Evolutionary conservation across 2,888 invertebrate species (phyloP).

Genomic region (Erebia epiphron): DNA sequence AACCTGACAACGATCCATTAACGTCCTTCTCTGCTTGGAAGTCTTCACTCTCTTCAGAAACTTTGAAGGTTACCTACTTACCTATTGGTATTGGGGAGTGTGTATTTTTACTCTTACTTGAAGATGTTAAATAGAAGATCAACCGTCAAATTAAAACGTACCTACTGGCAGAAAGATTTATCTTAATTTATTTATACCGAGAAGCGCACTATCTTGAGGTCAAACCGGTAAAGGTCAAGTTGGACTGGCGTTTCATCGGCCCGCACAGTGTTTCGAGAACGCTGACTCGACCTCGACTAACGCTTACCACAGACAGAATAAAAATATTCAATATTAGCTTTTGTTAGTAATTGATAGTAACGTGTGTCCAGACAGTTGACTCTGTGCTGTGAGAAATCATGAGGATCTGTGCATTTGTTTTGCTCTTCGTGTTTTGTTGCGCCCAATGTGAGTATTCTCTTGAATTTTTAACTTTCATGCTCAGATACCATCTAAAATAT

Average conservation of each 20-base stretch:
- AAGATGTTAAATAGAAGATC: conserved; percentile 8
- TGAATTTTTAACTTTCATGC: conserved; percentile 39
- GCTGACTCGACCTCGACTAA: conserved; percentile 39
- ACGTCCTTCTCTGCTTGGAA: too few relatives aligned
- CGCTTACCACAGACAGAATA: conserved; percentile 21
- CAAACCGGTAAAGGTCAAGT: conserved; percentile 59
- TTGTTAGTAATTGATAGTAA: conserved; percentile 5
- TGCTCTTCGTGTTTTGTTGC: conserved; percentile 60
- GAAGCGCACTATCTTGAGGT: conserved; percentile 66
- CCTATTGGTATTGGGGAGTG: too few relatives aligned
- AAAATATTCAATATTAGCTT: conserved; percentile 10
- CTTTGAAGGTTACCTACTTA: too few relatives aligned
- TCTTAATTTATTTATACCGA: conserved; percentile 49
- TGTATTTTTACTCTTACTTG: not conserved
- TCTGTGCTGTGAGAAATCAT: conserved; percentile 44
- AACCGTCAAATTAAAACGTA: conserved; percentile 8
- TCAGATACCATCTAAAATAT: conserved; percentile 40
- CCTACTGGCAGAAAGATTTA: conserved; percentile 24
- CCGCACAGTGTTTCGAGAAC: conserved; percentile 38
- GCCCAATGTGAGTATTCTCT: conserved; percentile 65
- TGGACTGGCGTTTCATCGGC: conserved; percentile 29
- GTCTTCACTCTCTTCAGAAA: too few relatives aligned
- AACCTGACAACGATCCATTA: too few relatives aligned
- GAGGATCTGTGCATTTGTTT: conserved; percentile 58
- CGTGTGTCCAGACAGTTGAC: conserved; percentile 19